phyloP scores from a whole-genome alignment of 2,113 vertebrate species.

The Corythaeola cristata region DNA sequence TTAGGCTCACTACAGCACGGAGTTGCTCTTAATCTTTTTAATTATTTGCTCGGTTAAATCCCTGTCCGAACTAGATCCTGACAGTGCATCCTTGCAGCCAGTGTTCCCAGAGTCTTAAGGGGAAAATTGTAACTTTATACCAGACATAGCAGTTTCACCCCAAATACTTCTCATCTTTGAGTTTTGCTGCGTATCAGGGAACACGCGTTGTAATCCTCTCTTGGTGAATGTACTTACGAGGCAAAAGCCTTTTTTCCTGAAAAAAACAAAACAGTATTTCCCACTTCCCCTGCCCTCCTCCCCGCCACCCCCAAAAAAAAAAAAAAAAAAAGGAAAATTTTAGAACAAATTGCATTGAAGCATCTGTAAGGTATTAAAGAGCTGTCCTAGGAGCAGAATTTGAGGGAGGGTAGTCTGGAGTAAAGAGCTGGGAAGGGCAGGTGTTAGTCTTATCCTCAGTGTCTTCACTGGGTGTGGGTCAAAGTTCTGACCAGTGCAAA shows the following conservation, averaged over 20 bases:
- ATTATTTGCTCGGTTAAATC: not conserved
- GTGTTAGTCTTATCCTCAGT: not conserved
- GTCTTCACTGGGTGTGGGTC: not conserved
- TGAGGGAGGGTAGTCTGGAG: not conserved
- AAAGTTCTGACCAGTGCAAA: accelerated
- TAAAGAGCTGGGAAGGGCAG: too few species aligned
- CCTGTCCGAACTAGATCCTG: not conserved
- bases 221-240: not conserved
- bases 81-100: not conserved
- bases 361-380: not conserved
- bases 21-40: not conserved
- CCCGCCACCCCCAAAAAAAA: too few species aligned
- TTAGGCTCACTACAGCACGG: not conserved
- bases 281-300: too few species aligned
- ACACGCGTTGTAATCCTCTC: not conserved
- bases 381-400: not conserved
- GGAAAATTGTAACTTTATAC: not conserved
- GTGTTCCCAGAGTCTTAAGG: not conserved
- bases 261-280: too few species aligned
- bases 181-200: not conserved
- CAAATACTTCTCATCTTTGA: not conserved
- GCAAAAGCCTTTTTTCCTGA: not conserved
- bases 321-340: not conserved
- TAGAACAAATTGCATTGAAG: not conserved
- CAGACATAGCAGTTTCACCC: not conserved